Conservation (phyloP, 2,113 vertebrate species). For the Henicopernis longicauda region DNA sequence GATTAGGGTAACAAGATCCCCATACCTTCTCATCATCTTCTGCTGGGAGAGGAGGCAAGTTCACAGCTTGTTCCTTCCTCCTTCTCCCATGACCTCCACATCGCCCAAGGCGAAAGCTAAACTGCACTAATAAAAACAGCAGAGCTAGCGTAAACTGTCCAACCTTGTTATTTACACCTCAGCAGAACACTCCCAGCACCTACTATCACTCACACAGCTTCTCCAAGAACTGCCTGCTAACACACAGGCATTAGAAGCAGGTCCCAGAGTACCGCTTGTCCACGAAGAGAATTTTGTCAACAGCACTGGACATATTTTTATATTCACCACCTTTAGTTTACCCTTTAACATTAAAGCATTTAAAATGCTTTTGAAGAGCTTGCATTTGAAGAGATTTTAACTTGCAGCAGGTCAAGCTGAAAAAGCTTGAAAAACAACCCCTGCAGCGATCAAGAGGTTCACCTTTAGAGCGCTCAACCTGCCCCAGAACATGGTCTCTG, state of each 20-base stretch:
- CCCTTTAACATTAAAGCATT: background rate
- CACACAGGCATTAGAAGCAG: background rate
- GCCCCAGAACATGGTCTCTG: background rate
- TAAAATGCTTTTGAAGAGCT: background rate
- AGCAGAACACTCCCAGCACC: conserved; percentile 13
- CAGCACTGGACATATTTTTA: background rate
- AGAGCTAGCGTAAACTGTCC: conserved; percentile 30
- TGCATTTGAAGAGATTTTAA: background rate
- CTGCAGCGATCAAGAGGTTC: background rate
- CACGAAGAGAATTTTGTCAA: rapidly evolving
- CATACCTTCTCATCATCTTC: background rate
- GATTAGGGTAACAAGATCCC: conserved; percentile 6
- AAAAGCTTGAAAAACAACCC: background rate
- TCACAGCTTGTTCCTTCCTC: conserved; percentile 18
- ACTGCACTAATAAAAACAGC: conserved; percentile 40
- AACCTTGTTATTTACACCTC: conserved; percentile 53
- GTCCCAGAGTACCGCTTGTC: background rate
- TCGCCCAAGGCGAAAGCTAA: background rate
- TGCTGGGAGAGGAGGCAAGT: background rate
- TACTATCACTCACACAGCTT: background rate
- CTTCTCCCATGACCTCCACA: background rate
- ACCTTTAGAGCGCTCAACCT: background rate
- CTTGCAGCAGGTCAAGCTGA: background rate
- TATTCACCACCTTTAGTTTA: background rate
- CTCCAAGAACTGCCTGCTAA: background rate